Percentiles rank a stretch among this genome's conserved stretches.
phyloP scores from a whole-genome alignment of 2,797 vertebrate species.

The Hyperoplus immaculatus region DNA sequence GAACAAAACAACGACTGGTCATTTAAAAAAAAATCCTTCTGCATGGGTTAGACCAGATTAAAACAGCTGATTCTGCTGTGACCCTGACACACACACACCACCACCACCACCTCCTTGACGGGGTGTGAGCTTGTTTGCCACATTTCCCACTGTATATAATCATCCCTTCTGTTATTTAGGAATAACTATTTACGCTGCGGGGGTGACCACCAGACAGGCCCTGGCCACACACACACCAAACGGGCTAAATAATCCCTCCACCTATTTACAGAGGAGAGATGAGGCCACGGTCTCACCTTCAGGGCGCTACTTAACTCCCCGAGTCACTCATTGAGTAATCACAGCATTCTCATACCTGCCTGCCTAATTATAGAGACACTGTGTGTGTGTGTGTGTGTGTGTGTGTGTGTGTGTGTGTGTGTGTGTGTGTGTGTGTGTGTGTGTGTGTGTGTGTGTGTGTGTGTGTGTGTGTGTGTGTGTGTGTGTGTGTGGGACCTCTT shows the following conservation, averaged over 20 bases:
- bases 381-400: conserved; percentile 27
- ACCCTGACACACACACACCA: conserved; percentile 7
- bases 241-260: conserved; percentile 76
- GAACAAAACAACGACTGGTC: background rate
- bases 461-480: conserved; percentile 41
- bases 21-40: background rate
- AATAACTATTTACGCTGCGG: conserved; percentile 78
- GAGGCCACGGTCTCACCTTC: conserved; percentile 78
- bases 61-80: conserved; percentile 11
- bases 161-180: conserved; percentile 73
- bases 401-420: conserved; percentile 38
- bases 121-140: conserved; percentile 68
- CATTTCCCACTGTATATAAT: conserved; percentile 30
- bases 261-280: conserved; percentile 81
- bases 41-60: background rate
- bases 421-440: conserved; percentile 22
- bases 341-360: conserved; percentile 78
- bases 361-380: conserved; percentile 72
- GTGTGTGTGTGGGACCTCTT: conserved; percentile 55
- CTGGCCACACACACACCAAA: conserved; percentile 65
- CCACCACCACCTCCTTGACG: conserved; percentile 7
- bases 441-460: conserved; percentile 17
- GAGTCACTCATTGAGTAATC: conserved; percentile 82
- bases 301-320: conserved; percentile 83
- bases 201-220: conserved; percentile 79